Base-by-base conservation (phyloP, 2,113 vertebrate species). In the Forbesichthys papilliferus region DNA sequence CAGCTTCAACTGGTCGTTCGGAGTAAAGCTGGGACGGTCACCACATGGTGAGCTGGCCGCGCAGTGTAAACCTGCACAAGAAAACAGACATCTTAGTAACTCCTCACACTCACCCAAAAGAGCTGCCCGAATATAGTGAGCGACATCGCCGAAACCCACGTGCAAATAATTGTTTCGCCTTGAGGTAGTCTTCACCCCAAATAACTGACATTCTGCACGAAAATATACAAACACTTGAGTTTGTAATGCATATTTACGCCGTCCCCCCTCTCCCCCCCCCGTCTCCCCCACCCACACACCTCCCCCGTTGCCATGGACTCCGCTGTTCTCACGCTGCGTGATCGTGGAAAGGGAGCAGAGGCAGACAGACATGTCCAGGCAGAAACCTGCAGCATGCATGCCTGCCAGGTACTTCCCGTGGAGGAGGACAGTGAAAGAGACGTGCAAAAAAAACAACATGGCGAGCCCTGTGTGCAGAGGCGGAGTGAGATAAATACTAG, bases 351-450 rank as follows among this genome's bases (percentile, higher is more conserved):
- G 69, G 68, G 77, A 73, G 64, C 65, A 69, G 81, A 79, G 80
- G 70, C 84, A 71, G 81, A 62, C 66, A 74, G 85, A 92, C 90
- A 63, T 91, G 91, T 90, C 86, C 84, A 87, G 90, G 69, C 89
- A 90, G 66, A 84, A 80, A 79, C 90, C 88, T 86, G 88, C 78
- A 81, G 86, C 86, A 88, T 84, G 80, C 80, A 89, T 86, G 84
- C 55, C 80, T 89, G 86, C 87, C 86, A 92, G 90, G 87, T 87
- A 92, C 89, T 92, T 92, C 88, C 86, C 88, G 85, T 81, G 75
- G 77, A 90, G 83, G 75, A 90, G 83, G 86, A 83, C 79, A 77
- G 89, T 89, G 84, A 89, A 86, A 90, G 87, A 84, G 75, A 70
- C 83, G 77, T 64, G 81, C 83, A 84, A 83, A 86, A 81, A 87